phyloP scores from a whole-genome alignment of 2,888 invertebrate genomes.

The Campoplex capitator region DNA sequence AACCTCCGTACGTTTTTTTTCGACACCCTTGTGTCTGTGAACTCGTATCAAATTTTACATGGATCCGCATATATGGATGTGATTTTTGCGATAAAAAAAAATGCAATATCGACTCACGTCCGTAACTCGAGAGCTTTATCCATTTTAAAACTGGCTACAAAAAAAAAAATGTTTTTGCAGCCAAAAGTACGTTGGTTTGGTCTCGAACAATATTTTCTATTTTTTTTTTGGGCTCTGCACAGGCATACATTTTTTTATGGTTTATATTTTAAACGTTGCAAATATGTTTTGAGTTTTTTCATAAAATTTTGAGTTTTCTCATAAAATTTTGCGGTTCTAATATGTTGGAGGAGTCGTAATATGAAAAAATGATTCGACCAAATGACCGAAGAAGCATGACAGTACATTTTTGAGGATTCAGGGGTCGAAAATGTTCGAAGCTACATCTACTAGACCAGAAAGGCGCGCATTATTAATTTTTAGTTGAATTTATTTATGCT shows the following conservation, averaged over 20 bases:
- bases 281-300: neutral
- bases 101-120: neutral
- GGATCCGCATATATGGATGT: neutral
- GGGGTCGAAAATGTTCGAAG: neutral
- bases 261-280: neutral
- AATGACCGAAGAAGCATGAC: neutral
- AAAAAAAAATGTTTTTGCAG: neutral
- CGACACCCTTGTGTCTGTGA: neutral
- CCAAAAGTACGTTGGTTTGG: neutral
- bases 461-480: neutral
- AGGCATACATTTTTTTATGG: neutral
- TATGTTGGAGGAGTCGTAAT: neutral
- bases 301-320: neutral
- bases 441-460: neutral
- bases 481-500: neutral
- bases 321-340: neutral
- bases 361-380: neutral
- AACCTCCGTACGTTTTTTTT: conserved; percentile 17
- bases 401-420: neutral
- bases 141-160: neutral
- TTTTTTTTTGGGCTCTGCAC: neutral
- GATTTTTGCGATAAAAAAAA: neutral
- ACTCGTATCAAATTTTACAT: conserved; percentile 6
- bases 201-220: neutral
- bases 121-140: neutral